These are phyloP conservation scores for Malthinus seriepunctatus DNA, from an alignment of 2,888 invertebrate genomes.

Conservation along the genomic window DNA sequence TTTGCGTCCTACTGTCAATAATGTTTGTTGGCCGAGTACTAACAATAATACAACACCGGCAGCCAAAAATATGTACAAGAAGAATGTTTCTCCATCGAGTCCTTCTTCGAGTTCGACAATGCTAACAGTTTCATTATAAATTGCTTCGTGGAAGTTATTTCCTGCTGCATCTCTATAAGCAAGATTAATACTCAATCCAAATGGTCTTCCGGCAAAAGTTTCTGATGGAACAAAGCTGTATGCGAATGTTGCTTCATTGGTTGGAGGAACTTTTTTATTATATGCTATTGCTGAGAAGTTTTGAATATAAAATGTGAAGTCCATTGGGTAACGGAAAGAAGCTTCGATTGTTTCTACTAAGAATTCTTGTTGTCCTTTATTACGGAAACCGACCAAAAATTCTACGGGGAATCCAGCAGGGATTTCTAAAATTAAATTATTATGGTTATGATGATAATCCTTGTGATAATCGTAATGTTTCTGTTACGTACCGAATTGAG, in stretches of 20 bases:
- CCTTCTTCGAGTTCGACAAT: constrained; percentile 94
- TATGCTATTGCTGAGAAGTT: constrained; percentile 94
- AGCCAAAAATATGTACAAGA: constrained; percentile 93
- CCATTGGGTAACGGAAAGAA: constrained; percentile 98
- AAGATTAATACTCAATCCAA: constrained; percentile 91
- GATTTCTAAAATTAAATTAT: constrained; percentile 65
- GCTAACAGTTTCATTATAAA: constrained; percentile 97
- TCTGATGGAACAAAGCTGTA: constrained; percentile 96
- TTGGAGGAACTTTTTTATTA: constrained; percentile 85
- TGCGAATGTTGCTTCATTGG: constrained; percentile 91
- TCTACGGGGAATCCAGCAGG: constrained; percentile 92
- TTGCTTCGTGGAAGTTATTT: constrained; percentile 77
- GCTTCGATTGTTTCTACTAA: constrained; percentile 92
- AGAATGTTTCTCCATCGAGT: constrained; percentile 97
- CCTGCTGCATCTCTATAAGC: constrained; percentile 84
- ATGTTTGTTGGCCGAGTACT: constrained; percentile 86
- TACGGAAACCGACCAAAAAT: constrained; percentile 94
- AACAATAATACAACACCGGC: constrained; percentile 86
- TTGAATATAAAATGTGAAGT: constrained; percentile 97
- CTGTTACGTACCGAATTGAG: constrained; percentile 65
- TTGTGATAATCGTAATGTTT: too few species aligned
- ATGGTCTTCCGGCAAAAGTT: constrained; percentile 94
- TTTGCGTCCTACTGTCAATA: constrained; percentile 82
- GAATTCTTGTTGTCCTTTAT: constrained; percentile 91
- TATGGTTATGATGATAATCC: too few species aligned